phyloP scores from a whole-genome alignment of 2,113 vertebrate species.

The Bostrychus sinensis region DNA sequence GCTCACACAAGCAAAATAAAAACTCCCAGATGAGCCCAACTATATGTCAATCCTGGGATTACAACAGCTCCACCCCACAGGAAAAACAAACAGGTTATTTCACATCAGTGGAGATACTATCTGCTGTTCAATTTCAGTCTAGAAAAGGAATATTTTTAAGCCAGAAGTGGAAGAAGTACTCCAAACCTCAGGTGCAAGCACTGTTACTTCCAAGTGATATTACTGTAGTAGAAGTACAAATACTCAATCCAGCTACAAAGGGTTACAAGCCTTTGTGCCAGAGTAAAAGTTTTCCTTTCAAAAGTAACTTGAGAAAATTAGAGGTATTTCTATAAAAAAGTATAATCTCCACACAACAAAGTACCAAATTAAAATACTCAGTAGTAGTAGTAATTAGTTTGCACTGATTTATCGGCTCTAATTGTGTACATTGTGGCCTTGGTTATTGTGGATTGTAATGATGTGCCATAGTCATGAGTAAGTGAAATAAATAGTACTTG shows the following conservation, averaged over 20 bases:
- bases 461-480: constrained; percentile 49
- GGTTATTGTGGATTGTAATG: constrained; percentile 45
- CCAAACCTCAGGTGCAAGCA: too few relatives aligned
- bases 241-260: too few relatives aligned
- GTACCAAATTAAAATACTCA: too few relatives aligned
- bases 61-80: constrained; percentile 44
- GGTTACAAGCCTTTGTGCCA: too few relatives aligned
- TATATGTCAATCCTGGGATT: constrained; percentile 53
- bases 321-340: too few relatives aligned
- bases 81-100: constrained; percentile 55
- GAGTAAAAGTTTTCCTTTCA: too few relatives aligned
- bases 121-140: constrained; percentile 34
- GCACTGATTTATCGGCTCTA: constrained; percentile 23
- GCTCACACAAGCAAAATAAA: constrained; percentile 54
- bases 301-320: too few relatives aligned
- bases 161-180: too few relatives aligned
- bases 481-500: constrained; percentile 63
- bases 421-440: constrained; percentile 40
- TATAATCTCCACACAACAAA: too few relatives aligned
- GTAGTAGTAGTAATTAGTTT: neutral
- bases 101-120: constrained; percentile 50
- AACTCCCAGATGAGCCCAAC: constrained; percentile 50
- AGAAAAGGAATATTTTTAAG: too few relatives aligned
- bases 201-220: too few relatives aligned
- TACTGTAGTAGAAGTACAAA: too few relatives aligned